Conservation (phyloP, 1,140 invertebrate species). For the Trichoplusia ni region DNA sequence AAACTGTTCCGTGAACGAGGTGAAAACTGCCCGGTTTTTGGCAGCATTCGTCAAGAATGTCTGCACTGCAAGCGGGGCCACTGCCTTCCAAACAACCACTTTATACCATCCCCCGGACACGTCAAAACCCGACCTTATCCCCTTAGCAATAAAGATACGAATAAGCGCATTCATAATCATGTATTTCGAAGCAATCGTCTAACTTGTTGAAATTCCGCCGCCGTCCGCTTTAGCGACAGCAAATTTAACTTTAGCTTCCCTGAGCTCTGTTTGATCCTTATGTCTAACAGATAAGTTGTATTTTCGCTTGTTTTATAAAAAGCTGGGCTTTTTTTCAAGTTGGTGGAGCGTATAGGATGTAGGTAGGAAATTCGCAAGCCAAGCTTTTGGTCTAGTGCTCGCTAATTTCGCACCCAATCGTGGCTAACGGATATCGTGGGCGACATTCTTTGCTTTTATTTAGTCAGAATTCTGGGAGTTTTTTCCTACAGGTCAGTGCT, state of each 20-base stretch:
- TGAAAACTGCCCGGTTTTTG: conserved; percentile 75
- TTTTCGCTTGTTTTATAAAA: conserved; percentile 42
- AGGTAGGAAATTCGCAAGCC: conserved; percentile 52
- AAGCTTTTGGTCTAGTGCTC: conserved; percentile 47
- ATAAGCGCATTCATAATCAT: conserved; percentile 24
- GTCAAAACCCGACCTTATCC: conserved; percentile 33
- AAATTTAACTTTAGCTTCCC: conserved; percentile 52
- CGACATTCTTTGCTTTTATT: conserved; percentile 46
- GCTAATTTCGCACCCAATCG: conserved; percentile 53
- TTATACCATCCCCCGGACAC: not conserved
- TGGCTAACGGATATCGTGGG: conserved; percentile 46
- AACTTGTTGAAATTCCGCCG: conserved; percentile 77
- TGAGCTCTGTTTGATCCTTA: conserved; percentile 38
- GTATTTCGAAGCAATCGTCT: conserved; percentile 56
- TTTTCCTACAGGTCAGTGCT: conserved; percentile 27
- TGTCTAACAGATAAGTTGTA: conserved; percentile 47
- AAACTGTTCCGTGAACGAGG: conserved; percentile 63
- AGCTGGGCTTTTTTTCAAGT: conserved; percentile 8
- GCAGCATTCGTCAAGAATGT: conserved; percentile 76
- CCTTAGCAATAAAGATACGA: conserved; percentile 16
- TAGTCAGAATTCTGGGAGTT: not conserved
- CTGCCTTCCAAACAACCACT: conserved; percentile 40
- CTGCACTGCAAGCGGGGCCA: conserved; percentile 56
- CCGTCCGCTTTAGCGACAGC: conserved; percentile 53
- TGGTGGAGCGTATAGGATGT: conserved; percentile 33